Evolutionary conservation across 2,888 invertebrate genomes (phyloP).

Genomic region (Atherix ibis): DNA sequence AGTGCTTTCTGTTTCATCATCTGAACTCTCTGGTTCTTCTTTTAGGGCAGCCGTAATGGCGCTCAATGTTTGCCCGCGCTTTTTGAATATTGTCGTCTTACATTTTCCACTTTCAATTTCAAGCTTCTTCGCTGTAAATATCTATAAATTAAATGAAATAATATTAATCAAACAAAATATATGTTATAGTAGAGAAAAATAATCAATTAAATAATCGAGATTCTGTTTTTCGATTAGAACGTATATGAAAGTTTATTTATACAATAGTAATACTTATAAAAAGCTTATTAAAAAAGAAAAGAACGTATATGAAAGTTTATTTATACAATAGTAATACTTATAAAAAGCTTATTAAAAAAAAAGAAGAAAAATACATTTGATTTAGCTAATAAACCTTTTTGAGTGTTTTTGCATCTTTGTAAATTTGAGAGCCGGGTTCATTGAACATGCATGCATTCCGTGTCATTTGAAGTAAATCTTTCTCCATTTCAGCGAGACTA

Average conservation of each 20-base stretch:
- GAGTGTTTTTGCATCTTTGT: constrained; percentile 82
- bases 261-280: no score
- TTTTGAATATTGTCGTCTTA: constrained; percentile 39
- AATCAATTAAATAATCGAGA: no score
- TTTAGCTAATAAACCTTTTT: constrained; percentile 44
- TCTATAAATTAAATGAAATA: constrained; percentile 23
- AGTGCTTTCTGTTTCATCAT: constrained; percentile 46
- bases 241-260: no score
- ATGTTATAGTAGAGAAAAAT: no score
- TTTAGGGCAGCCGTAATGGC: constrained; percentile 31
- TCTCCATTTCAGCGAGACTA: constrained; percentile 66
- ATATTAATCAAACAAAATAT: constrained; percentile 1
- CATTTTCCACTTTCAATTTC: constrained; percentile 57
- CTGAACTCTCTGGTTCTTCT: constrained; percentile 43
- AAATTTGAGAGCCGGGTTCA: constrained; percentile 91
- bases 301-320: no score
- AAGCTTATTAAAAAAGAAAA: no score
- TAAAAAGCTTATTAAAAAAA: no score
- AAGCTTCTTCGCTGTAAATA: constrained; percentile 48
- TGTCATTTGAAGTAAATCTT: constrained; percentile 78
- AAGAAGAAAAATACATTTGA: neutral
- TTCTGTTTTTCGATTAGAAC: no score
- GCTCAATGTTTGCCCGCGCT: constrained; percentile 47
- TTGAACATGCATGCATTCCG: constrained; percentile 93
- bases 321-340: no score